These are phyloP conservation scores for Caenorhabditis briggsae DNA, from an alignment of 1,140 invertebrate species.

Conservation along the genomic window DNA sequence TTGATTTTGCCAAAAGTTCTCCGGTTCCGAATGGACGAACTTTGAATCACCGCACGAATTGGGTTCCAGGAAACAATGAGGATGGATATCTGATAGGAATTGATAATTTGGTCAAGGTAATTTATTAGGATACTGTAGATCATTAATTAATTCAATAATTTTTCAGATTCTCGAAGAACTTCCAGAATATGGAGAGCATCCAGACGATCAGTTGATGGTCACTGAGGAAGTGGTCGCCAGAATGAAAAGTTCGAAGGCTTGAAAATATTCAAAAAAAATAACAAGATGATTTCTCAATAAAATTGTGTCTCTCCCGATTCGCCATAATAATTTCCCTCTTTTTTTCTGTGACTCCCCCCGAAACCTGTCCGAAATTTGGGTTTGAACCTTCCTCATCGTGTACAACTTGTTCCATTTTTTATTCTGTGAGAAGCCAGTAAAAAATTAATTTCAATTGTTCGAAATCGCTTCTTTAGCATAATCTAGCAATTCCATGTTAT, in stretches of 20 bases:
- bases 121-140: background rate
- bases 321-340: constrained; percentile 6
- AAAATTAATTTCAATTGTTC: background rate
- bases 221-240: constrained; percentile 39
- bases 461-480: background rate
- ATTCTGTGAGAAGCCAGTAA: too few relatives aligned
- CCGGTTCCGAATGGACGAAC: constrained; percentile 84
- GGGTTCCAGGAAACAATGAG: constrained; percentile 97
- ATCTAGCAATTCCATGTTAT: background rate
- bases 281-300: background rate
- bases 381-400: background rate
- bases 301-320: background rate
- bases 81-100: constrained; percentile 95
- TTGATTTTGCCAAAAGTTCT: constrained; percentile 96
- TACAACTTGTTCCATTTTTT: background rate
- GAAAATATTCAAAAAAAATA: background rate
- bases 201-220: constrained; percentile 43
- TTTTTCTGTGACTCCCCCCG: background rate
- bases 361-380: background rate
- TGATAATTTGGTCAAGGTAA: constrained; percentile 90
- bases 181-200: constrained; percentile 45
- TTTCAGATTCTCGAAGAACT: constrained; percentile 54
- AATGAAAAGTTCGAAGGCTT: constrained; percentile 20
- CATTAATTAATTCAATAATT: background rate
- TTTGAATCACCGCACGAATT: constrained; percentile 87